Evolutionary conservation across 2,113 vertebrate genomes (phyloP).

Genomic region (Camelus bactrianus): DNA sequence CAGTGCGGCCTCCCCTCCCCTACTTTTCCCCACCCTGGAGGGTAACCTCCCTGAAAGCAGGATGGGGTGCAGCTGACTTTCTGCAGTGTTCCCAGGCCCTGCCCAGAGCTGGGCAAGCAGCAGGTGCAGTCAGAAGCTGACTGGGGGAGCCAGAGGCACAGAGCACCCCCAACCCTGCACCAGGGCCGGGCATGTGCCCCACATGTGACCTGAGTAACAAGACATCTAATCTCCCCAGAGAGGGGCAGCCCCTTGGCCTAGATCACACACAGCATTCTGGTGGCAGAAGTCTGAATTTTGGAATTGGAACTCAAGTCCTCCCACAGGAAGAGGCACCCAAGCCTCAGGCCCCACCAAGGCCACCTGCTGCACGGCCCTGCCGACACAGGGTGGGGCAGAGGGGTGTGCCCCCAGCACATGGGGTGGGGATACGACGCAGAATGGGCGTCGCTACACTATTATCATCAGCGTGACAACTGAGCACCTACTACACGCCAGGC

Average conservation of each 20-base stretch:
- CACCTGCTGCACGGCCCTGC: background rate
- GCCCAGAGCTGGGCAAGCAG: rapidly evolving
- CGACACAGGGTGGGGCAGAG: no score
- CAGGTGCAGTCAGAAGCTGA: rapidly evolving
- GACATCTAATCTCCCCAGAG: rapidly evolving
- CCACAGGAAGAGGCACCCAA: rapidly evolving
- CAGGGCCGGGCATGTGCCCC: rapidly evolving
- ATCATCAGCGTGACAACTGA: rapidly evolving
- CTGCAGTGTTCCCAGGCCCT: rapidly evolving
- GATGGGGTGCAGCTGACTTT: rapidly evolving
- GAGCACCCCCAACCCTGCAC: background rate
- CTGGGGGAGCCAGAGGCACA: rapidly evolving
- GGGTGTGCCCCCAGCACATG: rapidly evolving
- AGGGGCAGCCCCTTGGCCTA: background rate
- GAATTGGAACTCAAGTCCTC: background rate
- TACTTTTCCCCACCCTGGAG: rapidly evolving
- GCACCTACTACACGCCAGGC: rapidly evolving
- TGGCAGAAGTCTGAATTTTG: background rate
- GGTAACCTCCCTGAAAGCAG: rapidly evolving
- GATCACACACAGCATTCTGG: background rate
- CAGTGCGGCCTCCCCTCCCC: no score
- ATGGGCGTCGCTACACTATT: rapidly evolving
- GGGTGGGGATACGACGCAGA: rapidly evolving
- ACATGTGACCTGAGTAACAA: rapidly evolving
- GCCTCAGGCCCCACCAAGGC: background rate